Evolutionary conservation across 2,113 vertebrate species (phyloP), one percentile per base, ranked within the genome.

Genomic region (Australoheros scitulus): DNA sequence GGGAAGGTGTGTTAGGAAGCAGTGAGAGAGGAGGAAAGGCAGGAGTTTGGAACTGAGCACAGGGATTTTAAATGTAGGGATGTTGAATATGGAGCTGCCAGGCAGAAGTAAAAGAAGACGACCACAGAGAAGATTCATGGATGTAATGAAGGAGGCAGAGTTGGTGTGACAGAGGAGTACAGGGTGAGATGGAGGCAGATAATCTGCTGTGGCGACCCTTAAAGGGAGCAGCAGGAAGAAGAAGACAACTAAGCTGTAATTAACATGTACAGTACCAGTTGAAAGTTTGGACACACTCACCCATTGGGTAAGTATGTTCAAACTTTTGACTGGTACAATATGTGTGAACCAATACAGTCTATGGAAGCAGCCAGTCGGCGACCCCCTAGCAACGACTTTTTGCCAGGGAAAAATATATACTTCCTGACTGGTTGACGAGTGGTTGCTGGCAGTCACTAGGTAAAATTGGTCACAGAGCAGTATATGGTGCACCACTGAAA

Each of bases 211-310:
- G 61, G 61, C 11, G 6, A 38, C 2, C 20, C n/a, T 11, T 6
- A 15, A 58, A 58, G 11, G 6, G 20, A 63, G 61, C 34, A 38
- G n/a, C 34, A 0, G 1, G 24, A 24, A 65, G 13, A 41, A 13
- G 6, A 65, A 65, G 7, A 43, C 13, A 15, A 47, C 14, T 24
- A 24, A 65, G 41, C n/a, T 43, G 13, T 43, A 6, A 65, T 65
- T 65, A 65, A n/a, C 61, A 64, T 0, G 11, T 34, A 34, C 32
- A 34, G 32, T 34, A 34, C 32, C 32, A 34, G 32, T 34, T 4
- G 5, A 34, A 34, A 34, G 26, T 34, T 34, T 34, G 32, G 32
- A 34, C 32, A 34, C 32, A 34, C 32, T 36, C 8, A 2, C 2
- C 34, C 34, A 36, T 36, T 36, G 7, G 34, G 34, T 36, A 8